phyloP scores from a whole-genome alignment of 1,140 invertebrate species.

The Sinonovacula constricta region DNA sequence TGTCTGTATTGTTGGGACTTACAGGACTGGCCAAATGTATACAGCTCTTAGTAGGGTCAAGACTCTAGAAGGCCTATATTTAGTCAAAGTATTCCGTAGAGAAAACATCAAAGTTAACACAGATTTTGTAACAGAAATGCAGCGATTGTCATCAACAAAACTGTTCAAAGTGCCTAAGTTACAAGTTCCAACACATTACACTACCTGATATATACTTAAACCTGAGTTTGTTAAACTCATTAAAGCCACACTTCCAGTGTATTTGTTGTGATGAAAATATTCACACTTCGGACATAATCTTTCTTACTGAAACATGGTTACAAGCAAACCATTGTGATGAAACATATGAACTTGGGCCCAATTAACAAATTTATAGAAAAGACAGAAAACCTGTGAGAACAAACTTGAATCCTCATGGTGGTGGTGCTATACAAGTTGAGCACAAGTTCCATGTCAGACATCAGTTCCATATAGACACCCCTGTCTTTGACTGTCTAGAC shows the following conservation, averaged over 20 bases:
- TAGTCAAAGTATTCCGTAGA: neutral
- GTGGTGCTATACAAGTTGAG: conserved; percentile 7
- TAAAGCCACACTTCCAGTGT: neutral
- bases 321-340: neutral
- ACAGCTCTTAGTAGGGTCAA: neutral
- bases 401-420: neutral
- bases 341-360: conserved; percentile 4
- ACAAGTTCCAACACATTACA: too few species aligned
- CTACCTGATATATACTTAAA: too few species aligned
- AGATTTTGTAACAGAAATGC: too few species aligned
- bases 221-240: too few species aligned
- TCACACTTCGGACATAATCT: neutral
- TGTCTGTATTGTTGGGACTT: neutral
- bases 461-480: neutral
- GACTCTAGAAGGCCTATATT: neutral
- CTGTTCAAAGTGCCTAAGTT: too few species aligned
- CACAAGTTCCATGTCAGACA: conserved; percentile 3
- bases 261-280: conserved; percentile 1
- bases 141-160: too few species aligned
- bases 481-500: neutral
- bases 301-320: conserved; percentile 14
- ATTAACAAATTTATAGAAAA: too few species aligned
- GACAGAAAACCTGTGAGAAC: neutral
- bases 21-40: neutral
- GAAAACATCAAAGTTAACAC: neutral